Evolutionary conservation across 2,113 vertebrate species (phyloP), one percentile per base, ranked within the genome.

Genomic region (Gyps fulvus): DNA sequence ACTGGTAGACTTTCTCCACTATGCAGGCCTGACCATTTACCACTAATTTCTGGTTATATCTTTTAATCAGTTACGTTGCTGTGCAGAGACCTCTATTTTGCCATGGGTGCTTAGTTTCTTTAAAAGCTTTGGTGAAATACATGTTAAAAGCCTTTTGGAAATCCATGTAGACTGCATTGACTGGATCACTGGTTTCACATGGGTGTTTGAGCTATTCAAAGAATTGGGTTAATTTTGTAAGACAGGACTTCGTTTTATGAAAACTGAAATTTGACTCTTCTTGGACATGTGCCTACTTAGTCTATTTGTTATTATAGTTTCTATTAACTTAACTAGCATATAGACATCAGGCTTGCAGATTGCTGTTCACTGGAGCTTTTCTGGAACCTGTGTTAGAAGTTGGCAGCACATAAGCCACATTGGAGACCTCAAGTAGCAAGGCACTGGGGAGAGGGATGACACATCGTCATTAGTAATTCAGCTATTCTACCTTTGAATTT

Each of bases 251-350:
- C 40, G 22, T 25, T 91, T 89, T 59, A 72, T 71, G 76, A 86
- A 88, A 86, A 86, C 62, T 62, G 50, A 63, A 93, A 90, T 74
- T 66, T 95, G n/a, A 79, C 66, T 95, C 40, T 72, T 86, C 43
- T 72, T 78, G 89, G 62, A 57, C 34, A 4, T 52, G 27, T 83
- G 80, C 62, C 54, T 15, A 25, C 49, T 93, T 57, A 82, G 27
- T 72, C 50, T 85, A 21, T 91, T 83, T 63, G 82, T 87, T 92
- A 42, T 59, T 95, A 20, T 3, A 49, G 71, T 70, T 93, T 72
- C 90, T 88, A 31, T 85, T 92, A 91, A 42, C 50, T 82, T 62
- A 22, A 45, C 42, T 63, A 50, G 20, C 12, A 0, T 40, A 6
- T 42, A 52, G 70, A 72, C 52, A 69, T 58, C 36, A 69, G 59